These are phyloP conservation scores for Cepaea hortensis DNA, from an alignment of 2,888 invertebrate genomes.

Conservation along the genomic window DNA sequence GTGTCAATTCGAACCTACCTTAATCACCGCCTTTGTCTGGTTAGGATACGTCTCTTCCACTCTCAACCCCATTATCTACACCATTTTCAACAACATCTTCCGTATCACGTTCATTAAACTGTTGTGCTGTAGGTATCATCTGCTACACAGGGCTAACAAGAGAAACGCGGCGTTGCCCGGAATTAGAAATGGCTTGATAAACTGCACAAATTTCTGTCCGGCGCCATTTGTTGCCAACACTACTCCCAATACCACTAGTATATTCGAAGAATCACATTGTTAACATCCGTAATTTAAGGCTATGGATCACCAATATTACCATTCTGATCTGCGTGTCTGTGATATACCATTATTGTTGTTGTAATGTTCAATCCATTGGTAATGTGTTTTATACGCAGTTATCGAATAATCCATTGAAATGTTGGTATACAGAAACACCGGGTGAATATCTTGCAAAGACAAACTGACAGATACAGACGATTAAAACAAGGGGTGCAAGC, in stretches of 20 bases:
- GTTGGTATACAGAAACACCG: too few species aligned
- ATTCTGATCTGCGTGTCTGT: too few species aligned
- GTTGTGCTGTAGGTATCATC: constrained; percentile 68
- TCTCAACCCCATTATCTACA: constrained; percentile 76
- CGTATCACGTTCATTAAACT: constrained; percentile 73
- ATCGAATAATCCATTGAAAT: neutral
- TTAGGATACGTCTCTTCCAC: constrained; percentile 75
- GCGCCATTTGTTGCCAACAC: neutral
- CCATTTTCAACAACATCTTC: constrained; percentile 76
- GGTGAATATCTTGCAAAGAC: too few species aligned
- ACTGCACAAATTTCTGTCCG: constrained; percentile 32
- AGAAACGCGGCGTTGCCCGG: constrained; percentile 53
- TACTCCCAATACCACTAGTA: constrained; percentile 19
- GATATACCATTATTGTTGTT: neutral
- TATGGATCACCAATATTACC: too few species aligned
- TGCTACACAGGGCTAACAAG: constrained; percentile 60
- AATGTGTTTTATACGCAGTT: neutral
- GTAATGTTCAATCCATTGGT: neutral
- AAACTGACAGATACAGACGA: too few species aligned
- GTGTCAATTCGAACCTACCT: constrained; percentile 80
- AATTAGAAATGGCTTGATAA: constrained; percentile 36
- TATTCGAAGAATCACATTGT: constrained; percentile 43
- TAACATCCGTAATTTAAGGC: neutral
- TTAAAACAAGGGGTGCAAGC: too few species aligned
- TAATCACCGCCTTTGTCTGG: constrained; percentile 75